These are phyloP conservation scores for Orchesellides sinensis DNA, from an alignment of 2,888 invertebrate genomes.

Conservation along the genomic window DNA sequence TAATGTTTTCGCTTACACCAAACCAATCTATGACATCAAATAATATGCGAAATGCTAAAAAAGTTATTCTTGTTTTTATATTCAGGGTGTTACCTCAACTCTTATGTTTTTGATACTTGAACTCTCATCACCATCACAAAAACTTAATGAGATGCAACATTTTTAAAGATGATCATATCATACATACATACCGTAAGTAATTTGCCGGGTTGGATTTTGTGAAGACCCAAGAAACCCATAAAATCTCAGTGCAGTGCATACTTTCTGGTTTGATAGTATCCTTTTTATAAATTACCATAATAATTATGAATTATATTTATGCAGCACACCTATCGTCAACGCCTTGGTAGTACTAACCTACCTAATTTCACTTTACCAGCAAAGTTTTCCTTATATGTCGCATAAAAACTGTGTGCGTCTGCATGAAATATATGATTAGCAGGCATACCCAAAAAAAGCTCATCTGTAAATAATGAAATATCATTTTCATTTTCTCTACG, in stretches of 20 bases:
- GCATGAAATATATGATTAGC: conserved; percentile 6
- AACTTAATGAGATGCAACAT: background rate
- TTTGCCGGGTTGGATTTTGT: too few species aligned
- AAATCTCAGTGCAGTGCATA: background rate
- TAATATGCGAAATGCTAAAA: too few species aligned
- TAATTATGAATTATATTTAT: conserved; percentile 52
- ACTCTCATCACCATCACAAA: too few species aligned
- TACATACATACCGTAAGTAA: background rate
- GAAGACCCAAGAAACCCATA: background rate
- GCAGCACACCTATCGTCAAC: conserved; percentile 36
- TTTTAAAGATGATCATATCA: background rate
- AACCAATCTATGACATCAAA: too few species aligned
- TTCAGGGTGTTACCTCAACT: too few species aligned
- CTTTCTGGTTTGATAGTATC: background rate
- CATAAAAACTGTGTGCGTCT: background rate
- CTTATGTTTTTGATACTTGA: too few species aligned
- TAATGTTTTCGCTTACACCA: too few species aligned
- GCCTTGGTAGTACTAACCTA: conserved; percentile 32
- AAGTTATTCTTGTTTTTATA: too few species aligned
- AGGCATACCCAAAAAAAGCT: background rate
- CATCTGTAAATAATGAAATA: conserved; percentile 7
- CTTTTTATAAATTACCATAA: conserved; percentile 28
- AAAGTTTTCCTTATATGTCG: conserved; percentile 34
- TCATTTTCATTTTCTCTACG: conserved; percentile 21
- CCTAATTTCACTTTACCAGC: conserved; percentile 30